Base-by-base conservation (phyloP, 2,113 vertebrate genomes). In the Sturnira hondurensis region DNA sequence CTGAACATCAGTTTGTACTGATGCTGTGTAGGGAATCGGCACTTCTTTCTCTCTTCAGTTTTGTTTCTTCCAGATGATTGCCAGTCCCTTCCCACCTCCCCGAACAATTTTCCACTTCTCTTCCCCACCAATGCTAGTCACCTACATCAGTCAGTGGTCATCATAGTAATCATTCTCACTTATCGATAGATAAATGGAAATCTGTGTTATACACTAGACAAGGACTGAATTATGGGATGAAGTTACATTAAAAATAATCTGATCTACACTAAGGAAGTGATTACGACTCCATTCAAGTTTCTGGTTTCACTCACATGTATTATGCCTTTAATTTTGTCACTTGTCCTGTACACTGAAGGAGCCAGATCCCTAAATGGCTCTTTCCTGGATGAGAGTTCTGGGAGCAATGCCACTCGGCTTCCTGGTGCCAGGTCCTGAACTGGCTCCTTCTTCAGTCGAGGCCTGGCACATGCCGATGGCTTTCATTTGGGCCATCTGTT, bases 251-350 rank as follows among this genome's bases (percentile, higher is more conserved):
- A 58, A 77, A 93, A 96, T 61, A 24, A 45, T 26, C 43, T n/a
- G 8, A 54, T 93, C 85, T 63, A 38, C n/a, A 63, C 28, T 74
- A 43, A 87, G 84, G 71, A 96, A 96, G 97, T 90, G 93, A 95
- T 83, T 68, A 93, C 26, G 16, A 5, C 52, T 10, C 56, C 94
- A 96, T 97, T 97, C 94, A 95, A 95, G 95, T 94, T 96, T 96
- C 88, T 67, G 89, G 63, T 88, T 76, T 93, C 91, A 96, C 96
- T 97, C 95, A 93, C 47, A 33, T 1, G 52, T 91, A 95, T 97
- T 97, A 94, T 97, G 96, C 81, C 82, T 95, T 90, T 97, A 96
- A 97, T 97, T 94, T 97, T 22, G 71, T 58, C 91, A 0, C 89
- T 96, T 89, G 97, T 93, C 86, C 73, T 38, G 43, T 6, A 0